Conservation (phyloP, 2,888 invertebrate species). For the Autographa pulchrina region DNA sequence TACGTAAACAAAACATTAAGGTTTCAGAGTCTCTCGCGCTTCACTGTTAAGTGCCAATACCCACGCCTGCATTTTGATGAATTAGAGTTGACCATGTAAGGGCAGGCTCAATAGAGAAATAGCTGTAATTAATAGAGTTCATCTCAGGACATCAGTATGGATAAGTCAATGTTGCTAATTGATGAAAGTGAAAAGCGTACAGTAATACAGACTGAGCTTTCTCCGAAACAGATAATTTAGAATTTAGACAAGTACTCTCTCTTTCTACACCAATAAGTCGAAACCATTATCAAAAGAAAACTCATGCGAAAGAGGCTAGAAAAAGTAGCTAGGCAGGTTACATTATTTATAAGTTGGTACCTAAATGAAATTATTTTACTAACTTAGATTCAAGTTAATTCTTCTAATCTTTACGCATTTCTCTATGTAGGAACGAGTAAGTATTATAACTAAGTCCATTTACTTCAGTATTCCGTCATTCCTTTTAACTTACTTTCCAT, state of each 20-base stretch:
- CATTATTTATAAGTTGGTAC: too few relatives aligned
- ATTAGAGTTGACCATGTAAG: conserved; percentile 42
- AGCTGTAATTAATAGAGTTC: conserved; percentile 56
- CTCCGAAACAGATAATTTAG: conserved; percentile 54
- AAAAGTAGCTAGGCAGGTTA: too few relatives aligned
- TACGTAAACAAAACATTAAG: conserved; percentile 65
- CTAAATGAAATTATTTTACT: too few relatives aligned
- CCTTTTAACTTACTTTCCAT: neutral
- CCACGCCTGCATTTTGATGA: conserved; percentile 58
- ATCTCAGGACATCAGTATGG: conserved; percentile 48
- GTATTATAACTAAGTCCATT: too few relatives aligned
- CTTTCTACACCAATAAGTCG: neutral
- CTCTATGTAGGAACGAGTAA: too few relatives aligned
- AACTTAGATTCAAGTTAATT: too few relatives aligned
- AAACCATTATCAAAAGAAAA: neutral
- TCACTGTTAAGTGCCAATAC: conserved; percentile 39
- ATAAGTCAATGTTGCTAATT: conserved; percentile 49
- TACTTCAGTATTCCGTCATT: too few relatives aligned
- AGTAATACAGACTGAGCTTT: conserved; percentile 53
- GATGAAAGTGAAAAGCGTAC: conserved; percentile 61
- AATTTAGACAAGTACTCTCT: conserved; percentile 35
- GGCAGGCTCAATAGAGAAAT: conserved; percentile 43
- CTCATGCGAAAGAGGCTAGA: neutral
- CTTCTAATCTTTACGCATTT: too few relatives aligned
- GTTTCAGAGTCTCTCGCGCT: conserved; percentile 35